Conservation (phyloP, 2,113 vertebrate genomes). For the Pogona vitticeps region DNA sequence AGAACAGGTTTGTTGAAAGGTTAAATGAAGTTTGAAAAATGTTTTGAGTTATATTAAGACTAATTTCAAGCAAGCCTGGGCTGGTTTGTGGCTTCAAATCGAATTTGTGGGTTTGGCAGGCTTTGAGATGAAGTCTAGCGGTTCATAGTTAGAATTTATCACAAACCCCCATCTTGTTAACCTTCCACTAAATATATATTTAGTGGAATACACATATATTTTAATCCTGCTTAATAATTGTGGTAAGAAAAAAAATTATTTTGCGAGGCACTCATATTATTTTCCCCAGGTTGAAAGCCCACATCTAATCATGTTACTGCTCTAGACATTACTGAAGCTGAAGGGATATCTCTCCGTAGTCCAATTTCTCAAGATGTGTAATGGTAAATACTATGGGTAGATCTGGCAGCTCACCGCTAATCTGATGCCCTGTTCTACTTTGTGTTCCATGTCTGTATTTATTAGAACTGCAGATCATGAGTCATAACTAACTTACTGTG, state of each 20-base stretch:
- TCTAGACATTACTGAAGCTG: not conserved
- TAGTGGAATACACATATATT: no score
- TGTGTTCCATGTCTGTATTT: not conserved
- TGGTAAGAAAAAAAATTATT: not conserved
- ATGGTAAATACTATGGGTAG: not conserved
- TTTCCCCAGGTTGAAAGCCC: not conserved
- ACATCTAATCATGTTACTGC: not conserved
- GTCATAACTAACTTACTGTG: not conserved
- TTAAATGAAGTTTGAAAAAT: constrained; percentile 56
- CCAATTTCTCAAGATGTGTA: not conserved
- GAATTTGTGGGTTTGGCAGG: constrained; percentile 46
- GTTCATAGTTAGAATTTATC: constrained; percentile 2
- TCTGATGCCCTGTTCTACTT: not conserved
- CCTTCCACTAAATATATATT: constrained; percentile 2
- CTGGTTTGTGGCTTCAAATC: constrained; percentile 39
- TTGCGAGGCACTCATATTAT: not conserved
- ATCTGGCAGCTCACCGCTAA: not conserved
- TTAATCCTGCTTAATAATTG: not conserved
- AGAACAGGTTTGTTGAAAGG: constrained; percentile 50
- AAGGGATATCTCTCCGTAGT: not conserved
- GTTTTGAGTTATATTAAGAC: constrained; percentile 54
- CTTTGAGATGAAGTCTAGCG: constrained; percentile 31
- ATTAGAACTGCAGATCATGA: not conserved
- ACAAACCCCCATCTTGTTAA: not conserved
- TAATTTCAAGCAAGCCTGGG: constrained; percentile 50